A percentile compares a stretch with the other conserved stretches of the same genome.
These are phyloP conservation scores for Hippocampus barbouri DNA, from an alignment of 2,113 vertebrate species.

Conservation along the genomic window DNA sequence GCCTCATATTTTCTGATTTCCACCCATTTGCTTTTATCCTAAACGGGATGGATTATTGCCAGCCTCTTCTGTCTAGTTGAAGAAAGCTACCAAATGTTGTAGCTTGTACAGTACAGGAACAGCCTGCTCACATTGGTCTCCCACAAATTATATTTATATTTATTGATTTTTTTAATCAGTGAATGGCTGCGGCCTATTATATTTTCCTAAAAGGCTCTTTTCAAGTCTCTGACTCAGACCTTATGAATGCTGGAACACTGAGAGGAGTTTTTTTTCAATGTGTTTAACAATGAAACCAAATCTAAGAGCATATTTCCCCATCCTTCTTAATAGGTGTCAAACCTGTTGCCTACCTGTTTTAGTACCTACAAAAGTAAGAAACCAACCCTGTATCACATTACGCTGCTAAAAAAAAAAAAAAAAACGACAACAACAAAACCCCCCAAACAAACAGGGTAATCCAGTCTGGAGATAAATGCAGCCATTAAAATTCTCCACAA, in stretches of 20 bases:
- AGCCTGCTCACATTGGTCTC: neutral
- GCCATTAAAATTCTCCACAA: neutral
- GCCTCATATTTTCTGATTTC: neutral
- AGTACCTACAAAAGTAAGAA: too few relatives aligned
- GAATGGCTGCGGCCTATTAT: neutral
- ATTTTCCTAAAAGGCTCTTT: neutral
- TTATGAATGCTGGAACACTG: neutral
- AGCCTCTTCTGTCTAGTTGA: neutral
- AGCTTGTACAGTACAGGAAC: neutral
- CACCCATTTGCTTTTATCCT: neutral
- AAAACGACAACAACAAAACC: too few relatives aligned
- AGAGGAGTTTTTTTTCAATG: neutral
- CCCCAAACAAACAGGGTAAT: too few relatives aligned
- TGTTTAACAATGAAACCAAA: neutral
- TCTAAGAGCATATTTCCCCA: neutral
- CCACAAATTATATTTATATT: neutral
- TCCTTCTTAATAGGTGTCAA: neutral
- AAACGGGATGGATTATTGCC: neutral
- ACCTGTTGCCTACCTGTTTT: neutral
- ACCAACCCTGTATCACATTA: too few relatives aligned
- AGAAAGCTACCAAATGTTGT: neutral
- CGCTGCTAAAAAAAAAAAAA: too few relatives aligned
- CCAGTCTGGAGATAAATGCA: neutral
- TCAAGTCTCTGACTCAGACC: neutral
- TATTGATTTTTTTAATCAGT: constrained; percentile 1